These are phyloP conservation scores for Leguminivora glycinivorella DNA, from an alignment of 1,140 invertebrate genomes.

Conservation along the genomic window DNA sequence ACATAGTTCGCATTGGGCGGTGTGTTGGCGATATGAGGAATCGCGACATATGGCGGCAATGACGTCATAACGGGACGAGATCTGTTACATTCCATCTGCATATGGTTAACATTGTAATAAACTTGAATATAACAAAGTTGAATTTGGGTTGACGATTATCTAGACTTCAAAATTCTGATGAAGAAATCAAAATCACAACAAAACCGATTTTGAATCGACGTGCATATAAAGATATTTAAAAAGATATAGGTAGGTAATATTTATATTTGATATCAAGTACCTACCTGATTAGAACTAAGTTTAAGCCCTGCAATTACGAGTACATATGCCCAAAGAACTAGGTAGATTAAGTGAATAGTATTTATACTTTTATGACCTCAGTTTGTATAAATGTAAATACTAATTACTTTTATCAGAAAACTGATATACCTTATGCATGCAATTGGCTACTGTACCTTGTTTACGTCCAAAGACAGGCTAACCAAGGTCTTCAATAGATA, in stretches of 20 bases:
- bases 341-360: too few relatives aligned
- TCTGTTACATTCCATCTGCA: conserved; percentile 21
- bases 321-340: too few relatives aligned
- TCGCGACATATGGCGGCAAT: conserved; percentile 61
- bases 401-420: not conserved
- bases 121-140: not conserved
- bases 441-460: not conserved
- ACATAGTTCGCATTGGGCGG: conserved; percentile 29
- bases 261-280: too few relatives aligned
- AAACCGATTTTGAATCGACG: not conserved
- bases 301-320: too few relatives aligned
- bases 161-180: not conserved
- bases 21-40: conserved; percentile 64
- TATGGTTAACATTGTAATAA: conserved; percentile 22
- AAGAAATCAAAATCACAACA: not conserved
- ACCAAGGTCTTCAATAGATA: not conserved
- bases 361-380: too few relatives aligned
- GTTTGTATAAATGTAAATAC: too few relatives aligned
- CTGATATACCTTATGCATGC: not conserved
- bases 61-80: conserved; percentile 49
- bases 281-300: too few relatives aligned
- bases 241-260: not conserved
- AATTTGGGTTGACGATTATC: not conserved
- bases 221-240: too few relatives aligned
- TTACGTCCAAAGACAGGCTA: conserved; percentile 1